Evolutionary conservation across 2,888 invertebrate genomes (phyloP).

Genomic region (Eudasyphora cyanicolor): DNA sequence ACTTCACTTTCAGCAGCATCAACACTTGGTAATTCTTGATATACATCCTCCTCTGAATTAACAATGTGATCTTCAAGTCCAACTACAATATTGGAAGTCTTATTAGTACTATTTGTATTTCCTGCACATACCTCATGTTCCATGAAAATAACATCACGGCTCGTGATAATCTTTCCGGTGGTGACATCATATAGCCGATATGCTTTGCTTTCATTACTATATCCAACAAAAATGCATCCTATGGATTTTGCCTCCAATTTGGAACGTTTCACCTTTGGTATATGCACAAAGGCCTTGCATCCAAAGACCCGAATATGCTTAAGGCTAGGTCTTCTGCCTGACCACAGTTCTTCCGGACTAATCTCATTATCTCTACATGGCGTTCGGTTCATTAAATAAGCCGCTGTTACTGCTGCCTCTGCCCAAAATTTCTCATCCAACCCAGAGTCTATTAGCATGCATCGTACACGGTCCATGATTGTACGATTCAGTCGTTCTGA

Average conservation of each 20-base stretch:
- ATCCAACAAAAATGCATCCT: slow-evolving; percentile 60
- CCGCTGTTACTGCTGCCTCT: slow-evolving; percentile 58
- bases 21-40: too few relatives aligned
- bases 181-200: slow-evolving; percentile 50
- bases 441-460: slow-evolving; percentile 51
- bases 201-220: slow-evolving; percentile 53
- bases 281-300: slow-evolving; percentile 62
- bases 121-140: slow-evolving; percentile 44
- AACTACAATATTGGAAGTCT: neutral
- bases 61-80: neutral
- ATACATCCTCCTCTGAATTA: too few relatives aligned
- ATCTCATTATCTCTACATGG: slow-evolving; percentile 56
- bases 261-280: slow-evolving; percentile 58
- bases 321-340: slow-evolving; percentile 55
- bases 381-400: slow-evolving; percentile 61
- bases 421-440: slow-evolving; percentile 53
- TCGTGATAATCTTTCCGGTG: neutral
- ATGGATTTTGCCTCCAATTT: slow-evolving; percentile 59
- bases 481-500: slow-evolving; percentile 51
- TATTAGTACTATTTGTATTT: slow-evolving; percentile 24
- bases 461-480: slow-evolving; percentile 45
- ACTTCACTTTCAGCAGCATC: slow-evolving; percentile 46
- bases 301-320: slow-evolving; percentile 63
- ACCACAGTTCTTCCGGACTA: slow-evolving; percentile 62
- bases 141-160: slow-evolving; percentile 45